phyloP scores from a whole-genome alignment of 2,797 vertebrate genomes.

The Rhinogobio ventralis region DNA sequence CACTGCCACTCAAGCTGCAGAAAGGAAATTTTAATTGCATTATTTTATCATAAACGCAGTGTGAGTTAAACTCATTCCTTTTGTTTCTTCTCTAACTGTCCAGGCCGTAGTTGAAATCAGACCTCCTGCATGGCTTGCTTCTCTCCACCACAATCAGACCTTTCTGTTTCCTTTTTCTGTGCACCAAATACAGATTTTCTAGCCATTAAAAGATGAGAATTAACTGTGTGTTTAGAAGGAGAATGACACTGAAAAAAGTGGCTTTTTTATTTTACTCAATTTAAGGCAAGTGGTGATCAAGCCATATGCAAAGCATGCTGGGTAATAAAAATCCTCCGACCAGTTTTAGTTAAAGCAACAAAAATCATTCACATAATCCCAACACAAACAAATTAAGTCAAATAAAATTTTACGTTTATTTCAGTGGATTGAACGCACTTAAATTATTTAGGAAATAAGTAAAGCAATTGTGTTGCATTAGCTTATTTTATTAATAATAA shows the following conservation, averaged over 20 bases:
- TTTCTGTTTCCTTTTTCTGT: not conserved
- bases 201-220: slow-evolving; percentile 13
- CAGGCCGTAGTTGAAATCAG: not conserved
- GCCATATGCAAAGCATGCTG: too few relatives aligned
- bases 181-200: not conserved
- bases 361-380: too few relatives aligned
- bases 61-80: not conserved
- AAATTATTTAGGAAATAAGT: not conserved
- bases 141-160: not conserved
- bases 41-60: not conserved
- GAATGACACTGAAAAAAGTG: not conserved
- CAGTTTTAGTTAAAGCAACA: too few relatives aligned
- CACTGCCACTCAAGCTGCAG: not conserved
- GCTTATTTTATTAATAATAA: too few relatives aligned
- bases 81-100: not conserved
- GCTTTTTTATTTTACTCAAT: too few relatives aligned
- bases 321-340: too few relatives aligned
- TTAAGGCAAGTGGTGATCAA: too few relatives aligned
- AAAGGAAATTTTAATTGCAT: not conserved
- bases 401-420: too few relatives aligned
- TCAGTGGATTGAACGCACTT: too few relatives aligned
- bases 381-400: too few relatives aligned
- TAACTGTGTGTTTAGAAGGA: not conserved
- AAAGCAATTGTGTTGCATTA: not conserved
- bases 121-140: not conserved